Base-by-base conservation (phyloP, 2,113 vertebrate species). In the Limanda limanda region DNA sequence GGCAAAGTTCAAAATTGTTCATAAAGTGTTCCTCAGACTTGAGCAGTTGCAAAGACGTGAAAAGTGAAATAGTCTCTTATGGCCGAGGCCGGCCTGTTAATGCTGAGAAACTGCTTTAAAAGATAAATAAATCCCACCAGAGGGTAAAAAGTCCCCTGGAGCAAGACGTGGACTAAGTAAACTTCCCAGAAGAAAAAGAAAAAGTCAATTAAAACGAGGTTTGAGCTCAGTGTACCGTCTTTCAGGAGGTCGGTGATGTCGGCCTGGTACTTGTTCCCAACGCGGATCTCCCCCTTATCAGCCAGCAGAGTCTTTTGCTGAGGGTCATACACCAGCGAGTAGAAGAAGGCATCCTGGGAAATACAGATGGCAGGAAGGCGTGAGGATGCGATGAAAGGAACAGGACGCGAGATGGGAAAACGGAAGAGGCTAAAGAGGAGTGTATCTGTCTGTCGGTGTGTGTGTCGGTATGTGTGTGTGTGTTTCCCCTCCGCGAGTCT, bases 281-380 rank as follows among this genome's bases (percentile, higher is more conserved):
- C 96, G 18, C 98, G 96, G 86, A 99, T 99, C 92, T 99, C 98
- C 31, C 98, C 98, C 86, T 98, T 99, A 82, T 99, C 98, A n/a
- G 98, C 98, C 4, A 99, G 92, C 55, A 99, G 94, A 7, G 98
- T 99, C 91, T 99, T 99, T 86, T 99, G 98, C 84, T 99, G 98
- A 70, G 98, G 97, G 94, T 99, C 98, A 18, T 99, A 99, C 51
- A 99, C 97, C 81, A 99, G 92, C 6, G 97, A 99, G 93, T 99
- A 99, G 94, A 99, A 99, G 95, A 99, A 99, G 76, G 97, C 96
- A 91, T 99, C 98, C 98, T 99, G 92, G 72, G 68, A 82, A 89
- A 90, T 67, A 73, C 24, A 84, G 47, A 80, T 42, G 67, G 54
- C 59, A 69, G 69, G 40, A 79, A 81, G 63, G 48, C 14, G 21